Evolutionary conservation across 2,113 vertebrate genomes (phyloP).

Genomic region (Leptocoma aspasia): DNA sequence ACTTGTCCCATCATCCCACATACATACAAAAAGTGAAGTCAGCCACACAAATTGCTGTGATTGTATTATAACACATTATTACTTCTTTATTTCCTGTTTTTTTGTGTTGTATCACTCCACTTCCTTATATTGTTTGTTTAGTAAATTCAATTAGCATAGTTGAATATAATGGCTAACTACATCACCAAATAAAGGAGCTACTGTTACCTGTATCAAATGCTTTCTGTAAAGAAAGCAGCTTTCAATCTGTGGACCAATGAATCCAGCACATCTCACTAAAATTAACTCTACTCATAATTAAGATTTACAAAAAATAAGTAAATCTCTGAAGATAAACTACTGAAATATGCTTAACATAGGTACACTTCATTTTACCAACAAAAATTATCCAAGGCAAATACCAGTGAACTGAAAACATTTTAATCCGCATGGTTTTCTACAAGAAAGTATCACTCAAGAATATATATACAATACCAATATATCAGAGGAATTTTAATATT

Average conservation of each 20-base stretch:
- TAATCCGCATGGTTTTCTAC: neutral
- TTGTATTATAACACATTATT: neutral
- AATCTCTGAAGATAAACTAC: neutral
- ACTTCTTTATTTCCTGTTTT: neutral
- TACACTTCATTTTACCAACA: neutral
- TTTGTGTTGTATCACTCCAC: neutral
- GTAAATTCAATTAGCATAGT: neutral
- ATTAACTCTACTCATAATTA: neutral
- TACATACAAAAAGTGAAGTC: neutral
- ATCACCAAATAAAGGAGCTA: neutral
- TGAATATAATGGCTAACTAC: neutral
- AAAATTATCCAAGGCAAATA: neutral
- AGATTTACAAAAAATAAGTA: neutral
- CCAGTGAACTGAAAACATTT: neutral
- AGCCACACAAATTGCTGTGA: neutral
- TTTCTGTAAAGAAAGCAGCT: neutral
- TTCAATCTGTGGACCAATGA: neutral
- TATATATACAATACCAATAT: accelerated
- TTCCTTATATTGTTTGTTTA: neutral
- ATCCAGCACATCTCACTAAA: neutral
- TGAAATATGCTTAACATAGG: neutral
- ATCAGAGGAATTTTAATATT: neutral
- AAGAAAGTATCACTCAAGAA: neutral
- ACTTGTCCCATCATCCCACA: neutral
- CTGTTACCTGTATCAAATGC: neutral